Evolutionary conservation across 2,888 invertebrate genomes (phyloP), one percentile per base, ranked within the genome.

Genomic region (Acheta domesticus): DNA sequence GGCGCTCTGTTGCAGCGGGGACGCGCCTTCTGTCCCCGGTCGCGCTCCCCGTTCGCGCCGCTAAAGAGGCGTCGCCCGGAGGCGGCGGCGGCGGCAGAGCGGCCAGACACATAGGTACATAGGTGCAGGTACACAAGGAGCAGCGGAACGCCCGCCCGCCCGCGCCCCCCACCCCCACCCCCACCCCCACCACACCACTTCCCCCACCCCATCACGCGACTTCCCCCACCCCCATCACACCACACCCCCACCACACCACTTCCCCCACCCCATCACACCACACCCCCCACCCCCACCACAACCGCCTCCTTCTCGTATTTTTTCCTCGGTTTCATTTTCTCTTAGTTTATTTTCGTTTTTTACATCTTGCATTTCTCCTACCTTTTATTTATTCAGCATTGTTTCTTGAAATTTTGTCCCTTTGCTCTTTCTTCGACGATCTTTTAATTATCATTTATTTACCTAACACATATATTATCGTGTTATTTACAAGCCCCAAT

Each of bases 1-100:
- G 20, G 50, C 16, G 75, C 4, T 76, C 62, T 75, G 49, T 77
- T 76, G 49, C 50, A 74, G 73, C n/a, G 75, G 77, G 48, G 23
- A 74, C 73, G 21, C 49, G 74, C 76, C 19, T 75, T 23, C 36
- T 49, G n/a, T 49, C 16, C 74, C 77, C 48, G 48, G 21, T n/a
- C 74, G n/a, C 12, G 11, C 20, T 36, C 74, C 74, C 23, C 48
- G 16, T 1, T 2, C 74, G 48, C 36, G 36, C 36, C 36, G 36
- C 36, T 8, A 36, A 36, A 48, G 62, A 62, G 23, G 48, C 78
- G 21, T 48, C 62, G 14, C 62, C 62, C 62, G 62, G 62, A 36
- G 36, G 36, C 62, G 62, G 11, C 62, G 62, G 12, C 4, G 19
- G 62, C 62, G n/a, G 14, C 62, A 14, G 62, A 16, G 14, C 62